phyloP scores from a whole-genome alignment of 2,888 invertebrate species.

The Tuta absoluta region DNA sequence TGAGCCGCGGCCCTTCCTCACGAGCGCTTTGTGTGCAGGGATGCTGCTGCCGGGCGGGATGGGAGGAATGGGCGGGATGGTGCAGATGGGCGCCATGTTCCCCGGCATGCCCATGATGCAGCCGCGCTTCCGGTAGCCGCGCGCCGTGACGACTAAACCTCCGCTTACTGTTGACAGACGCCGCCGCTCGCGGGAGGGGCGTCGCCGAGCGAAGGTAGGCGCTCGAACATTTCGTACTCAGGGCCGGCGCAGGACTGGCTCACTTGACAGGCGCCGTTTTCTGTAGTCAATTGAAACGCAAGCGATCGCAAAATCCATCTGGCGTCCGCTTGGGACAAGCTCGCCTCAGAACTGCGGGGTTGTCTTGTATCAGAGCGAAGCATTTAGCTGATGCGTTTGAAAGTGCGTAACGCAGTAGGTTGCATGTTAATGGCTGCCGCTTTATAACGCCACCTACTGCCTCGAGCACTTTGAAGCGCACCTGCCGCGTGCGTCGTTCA shows the following conservation, averaged over 20 bases:
- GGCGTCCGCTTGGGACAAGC: too few relatives aligned
- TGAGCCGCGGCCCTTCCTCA: slow-evolving; percentile 34
- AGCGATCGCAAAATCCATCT: too few relatives aligned
- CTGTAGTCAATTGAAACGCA: too few relatives aligned
- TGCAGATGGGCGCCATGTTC: slow-evolving; percentile 80
- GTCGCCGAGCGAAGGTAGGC: slow-evolving; percentile 53
- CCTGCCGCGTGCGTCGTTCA: too few relatives aligned
- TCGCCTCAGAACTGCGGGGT: too few relatives aligned
- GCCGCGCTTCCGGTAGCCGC: slow-evolving; percentile 91
- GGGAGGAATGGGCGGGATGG: slow-evolving; percentile 76
- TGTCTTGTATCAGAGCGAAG: too few relatives aligned
- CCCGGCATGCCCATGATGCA: slow-evolving; percentile 85
- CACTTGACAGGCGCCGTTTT: not conserved
- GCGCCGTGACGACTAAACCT: slow-evolving; percentile 46
- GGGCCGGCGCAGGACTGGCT: too few relatives aligned
- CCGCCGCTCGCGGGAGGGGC: slow-evolving; percentile 29
- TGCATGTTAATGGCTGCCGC: too few relatives aligned
- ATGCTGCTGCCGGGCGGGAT: slow-evolving; percentile 78
- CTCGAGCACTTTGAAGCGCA: too few relatives aligned
- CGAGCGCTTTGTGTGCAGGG: slow-evolving; percentile 59
- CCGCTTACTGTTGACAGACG: slow-evolving; percentile 45
- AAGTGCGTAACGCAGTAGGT: too few relatives aligned
- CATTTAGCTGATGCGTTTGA: too few relatives aligned
- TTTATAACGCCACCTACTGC: too few relatives aligned
- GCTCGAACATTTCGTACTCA: slow-evolving; percentile 37